Base-by-base conservation (phyloP, 2,113 vertebrate species). In the Oreotrochilus melanogaster region DNA sequence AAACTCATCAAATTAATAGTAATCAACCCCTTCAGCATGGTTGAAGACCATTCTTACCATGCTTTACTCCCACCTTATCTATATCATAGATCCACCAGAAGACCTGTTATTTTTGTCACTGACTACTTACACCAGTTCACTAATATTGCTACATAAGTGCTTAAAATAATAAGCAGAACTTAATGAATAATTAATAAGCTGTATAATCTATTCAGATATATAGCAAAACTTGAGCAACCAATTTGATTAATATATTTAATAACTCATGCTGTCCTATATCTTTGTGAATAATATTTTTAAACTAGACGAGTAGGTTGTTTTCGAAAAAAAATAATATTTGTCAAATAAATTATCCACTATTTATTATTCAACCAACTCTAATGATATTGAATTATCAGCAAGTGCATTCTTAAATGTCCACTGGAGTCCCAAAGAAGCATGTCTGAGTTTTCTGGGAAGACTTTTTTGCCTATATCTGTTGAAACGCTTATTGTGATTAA, bases 181-280 rank as follows among this genome's bases (percentile, higher is more conserved):
- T 60, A 58, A 71, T 90, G 17, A 93, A 95, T 93, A 93, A 96
- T 96, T 33, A 95, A 93, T 73, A 89, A 61, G 14, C 6, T 78
- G 16, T 93, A 89, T 91, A 86, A 92, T 93, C 84, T 96, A 94
- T 94, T 92, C 48, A 90, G 51, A 94, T 85, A 54, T 57, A 93
- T 89, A 82, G 25, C 30, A 82, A 91, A 95, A 96, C 33, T 83
- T 92, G 53, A 95, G 37, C 56, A 93, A 95, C 27, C 81, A 86
- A 58, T 31, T 87, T 96, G 94, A 96, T 96, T 1, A 78, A 96
- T 96, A 78, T 76, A 95, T 92, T 96, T 93, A 96, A 97, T 96
- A 96, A 93, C 80, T 93, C 76, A 48, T n/a, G 75, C 67, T 84
- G 50, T 80, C 33, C 24, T 18, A 24, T 65, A 67, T 65, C 54